Evolutionary conservation across 23 tunicate species (phyloP).

Genomic region (Styela clava): DNA sequence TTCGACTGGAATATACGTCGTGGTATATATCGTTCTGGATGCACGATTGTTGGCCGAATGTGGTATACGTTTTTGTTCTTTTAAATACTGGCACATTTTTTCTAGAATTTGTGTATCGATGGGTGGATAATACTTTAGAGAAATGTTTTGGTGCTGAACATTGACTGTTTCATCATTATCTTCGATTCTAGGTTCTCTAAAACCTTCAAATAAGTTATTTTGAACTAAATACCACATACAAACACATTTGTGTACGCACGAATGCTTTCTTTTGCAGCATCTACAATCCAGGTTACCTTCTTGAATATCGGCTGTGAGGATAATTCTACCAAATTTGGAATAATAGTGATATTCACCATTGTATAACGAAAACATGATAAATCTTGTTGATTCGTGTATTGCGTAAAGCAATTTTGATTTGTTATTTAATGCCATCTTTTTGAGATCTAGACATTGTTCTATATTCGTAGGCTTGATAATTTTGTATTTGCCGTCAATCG

Average conservation of each 20-base stretch:
- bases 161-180: background rate
- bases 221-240: slow-evolving; percentile 22
- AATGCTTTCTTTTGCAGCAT: slow-evolving; percentile 4
- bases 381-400: background rate
- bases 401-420: background rate
- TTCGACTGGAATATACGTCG: background rate
- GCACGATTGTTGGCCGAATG: background rate
- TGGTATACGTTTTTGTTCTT: background rate
- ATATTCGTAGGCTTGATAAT: background rate
- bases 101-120: background rate
- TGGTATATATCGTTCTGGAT: background rate
- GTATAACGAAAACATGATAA: slow-evolving; percentile 8
- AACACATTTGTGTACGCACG: slow-evolving; percentile 11
- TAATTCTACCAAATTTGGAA: background rate
- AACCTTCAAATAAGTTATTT: background rate
- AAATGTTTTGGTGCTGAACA: background rate
- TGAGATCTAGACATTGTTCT: background rate
- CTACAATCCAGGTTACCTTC: slow-evolving; percentile 9
- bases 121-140: background rate
- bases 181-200: background rate
- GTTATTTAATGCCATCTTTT: background rate
- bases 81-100: background rate
- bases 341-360: slow-evolving; percentile 9
- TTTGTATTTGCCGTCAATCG: background rate
- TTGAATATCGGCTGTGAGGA: slow-evolving; percentile 9